These are phyloP conservation scores for Vandiemenella viatica DNA, from an alignment of 2,888 invertebrate species.

Conservation along the genomic window DNA sequence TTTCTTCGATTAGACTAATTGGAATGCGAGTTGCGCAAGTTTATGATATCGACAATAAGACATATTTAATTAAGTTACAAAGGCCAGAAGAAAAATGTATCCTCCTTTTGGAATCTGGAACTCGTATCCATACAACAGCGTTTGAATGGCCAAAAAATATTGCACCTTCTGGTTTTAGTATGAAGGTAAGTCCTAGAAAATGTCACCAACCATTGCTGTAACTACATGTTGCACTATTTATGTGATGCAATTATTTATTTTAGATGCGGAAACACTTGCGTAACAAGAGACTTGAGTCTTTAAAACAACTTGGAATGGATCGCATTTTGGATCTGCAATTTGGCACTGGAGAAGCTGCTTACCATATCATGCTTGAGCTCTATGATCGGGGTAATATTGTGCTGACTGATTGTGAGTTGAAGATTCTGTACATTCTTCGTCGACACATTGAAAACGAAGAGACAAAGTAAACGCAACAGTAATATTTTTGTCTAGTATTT, in stretches of 20 bases:
- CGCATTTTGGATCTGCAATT: slow-evolving; percentile 91
- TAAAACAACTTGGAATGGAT: slow-evolving; percentile 81
- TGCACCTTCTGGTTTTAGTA: slow-evolving; percentile 88
- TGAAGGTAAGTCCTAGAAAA: slow-evolving; percentile 59
- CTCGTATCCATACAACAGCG: slow-evolving; percentile 79
- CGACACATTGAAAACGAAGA: slow-evolving; percentile 87
- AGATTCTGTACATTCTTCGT: slow-evolving; percentile 80
- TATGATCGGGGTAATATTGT: slow-evolving; percentile 94
- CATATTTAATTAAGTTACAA: slow-evolving; percentile 79
- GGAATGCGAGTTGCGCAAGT: slow-evolving; percentile 93
- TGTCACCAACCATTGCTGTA: background rate
- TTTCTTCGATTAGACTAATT: slow-evolving; percentile 62
- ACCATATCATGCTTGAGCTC: slow-evolving; percentile 87
- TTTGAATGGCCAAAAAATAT: slow-evolving; percentile 98
- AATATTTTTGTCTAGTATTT: slow-evolving; percentile 3
- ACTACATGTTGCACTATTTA: background rate
- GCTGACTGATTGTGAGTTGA: slow-evolving; percentile 78
- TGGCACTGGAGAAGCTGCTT: slow-evolving; percentile 82
- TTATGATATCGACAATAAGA: slow-evolving; percentile 93
- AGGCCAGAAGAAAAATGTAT: slow-evolving; percentile 76
- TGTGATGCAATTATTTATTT: slow-evolving; percentile 20
- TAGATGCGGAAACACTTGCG: slow-evolving; percentile 90
- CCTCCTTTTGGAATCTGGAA: slow-evolving; percentile 85
- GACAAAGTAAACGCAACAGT: slow-evolving; percentile 36
- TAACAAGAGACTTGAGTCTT: slow-evolving; percentile 79